A percentile compares a stretch with the other conserved stretches of the same genome.
Evolutionary conservation across 2,888 invertebrate genomes (phyloP).

Genomic region (Lycaena phlaeas): DNA sequence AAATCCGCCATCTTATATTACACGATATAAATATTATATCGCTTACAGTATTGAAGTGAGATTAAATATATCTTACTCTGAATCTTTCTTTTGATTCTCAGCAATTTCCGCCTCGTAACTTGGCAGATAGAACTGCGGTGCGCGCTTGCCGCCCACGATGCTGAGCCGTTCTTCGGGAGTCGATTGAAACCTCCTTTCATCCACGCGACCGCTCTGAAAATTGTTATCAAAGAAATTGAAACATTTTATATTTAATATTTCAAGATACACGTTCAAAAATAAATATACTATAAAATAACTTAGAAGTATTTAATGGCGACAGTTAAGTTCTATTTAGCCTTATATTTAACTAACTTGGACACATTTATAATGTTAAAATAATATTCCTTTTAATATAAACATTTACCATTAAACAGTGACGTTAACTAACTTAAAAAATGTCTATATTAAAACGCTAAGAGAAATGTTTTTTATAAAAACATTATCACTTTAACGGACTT

Average conservation of each 20-base stretch:
- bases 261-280: background rate
- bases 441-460: no score
- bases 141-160: constrained; percentile 97
- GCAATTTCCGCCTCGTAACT: constrained; percentile 96
- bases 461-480: no score
- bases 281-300: background rate
- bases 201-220: constrained; percentile 87
- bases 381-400: no score
- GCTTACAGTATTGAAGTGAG: background rate
- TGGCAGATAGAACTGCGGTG: constrained; percentile 97
- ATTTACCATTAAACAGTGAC: no score
- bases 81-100: constrained; percentile 97
- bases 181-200: constrained; percentile 90
- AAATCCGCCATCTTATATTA: no score
- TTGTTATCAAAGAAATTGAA: constrained; percentile 9
- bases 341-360: no score
- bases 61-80: constrained; percentile 80
- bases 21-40: no score
- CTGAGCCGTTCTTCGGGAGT: constrained; percentile 93
- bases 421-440: no score
- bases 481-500: no score
- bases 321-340: no score
- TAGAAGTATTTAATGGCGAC: no score
- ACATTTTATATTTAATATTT: constrained; percentile 1
- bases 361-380: no score